Percentiles rank a stretch among this genome's conserved stretches.
phyloP scores from a whole-genome alignment of 2,113 vertebrate genomes.

The Noturus placidus region DNA sequence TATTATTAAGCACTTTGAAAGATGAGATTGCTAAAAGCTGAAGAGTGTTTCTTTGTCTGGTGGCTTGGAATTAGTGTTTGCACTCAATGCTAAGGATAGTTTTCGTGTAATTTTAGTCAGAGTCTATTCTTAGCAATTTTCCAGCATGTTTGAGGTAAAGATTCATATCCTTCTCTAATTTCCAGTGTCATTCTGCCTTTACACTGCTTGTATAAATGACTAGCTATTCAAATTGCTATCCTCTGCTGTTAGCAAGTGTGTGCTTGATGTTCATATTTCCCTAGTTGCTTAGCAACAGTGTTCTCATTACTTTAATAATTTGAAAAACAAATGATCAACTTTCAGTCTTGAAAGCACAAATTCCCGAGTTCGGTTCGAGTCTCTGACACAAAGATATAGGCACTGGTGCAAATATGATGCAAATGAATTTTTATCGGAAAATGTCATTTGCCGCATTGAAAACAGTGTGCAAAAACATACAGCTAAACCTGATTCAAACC shows the following conservation, averaged over 20 bases:
- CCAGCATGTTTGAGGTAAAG: background rate
- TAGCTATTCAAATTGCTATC: background rate
- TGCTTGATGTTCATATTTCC: background rate
- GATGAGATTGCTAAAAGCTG: background rate
- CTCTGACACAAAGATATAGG: background rate
- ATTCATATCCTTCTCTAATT: background rate
- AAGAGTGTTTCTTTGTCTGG: background rate
- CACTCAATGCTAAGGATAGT: background rate
- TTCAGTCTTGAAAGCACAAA: background rate
- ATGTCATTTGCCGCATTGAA: background rate
- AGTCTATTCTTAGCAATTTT: background rate
- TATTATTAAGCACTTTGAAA: background rate
- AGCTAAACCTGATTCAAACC: background rate
- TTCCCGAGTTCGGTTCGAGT: background rate
- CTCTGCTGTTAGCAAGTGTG: background rate
- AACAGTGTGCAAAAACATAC: background rate
- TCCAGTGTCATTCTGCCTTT: background rate
- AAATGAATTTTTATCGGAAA: background rate
- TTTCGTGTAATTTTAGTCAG: background rate
- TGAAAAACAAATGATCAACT: background rate
- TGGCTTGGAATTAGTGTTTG: background rate
- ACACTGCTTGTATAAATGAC: background rate
- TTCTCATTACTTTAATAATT: background rate
- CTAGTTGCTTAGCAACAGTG: slow-evolving; percentile 12
- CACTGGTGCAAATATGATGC: background rate